Base-by-base conservation (phyloP, 2,113 vertebrate genomes). In the Charadrius vociferus region DNA sequence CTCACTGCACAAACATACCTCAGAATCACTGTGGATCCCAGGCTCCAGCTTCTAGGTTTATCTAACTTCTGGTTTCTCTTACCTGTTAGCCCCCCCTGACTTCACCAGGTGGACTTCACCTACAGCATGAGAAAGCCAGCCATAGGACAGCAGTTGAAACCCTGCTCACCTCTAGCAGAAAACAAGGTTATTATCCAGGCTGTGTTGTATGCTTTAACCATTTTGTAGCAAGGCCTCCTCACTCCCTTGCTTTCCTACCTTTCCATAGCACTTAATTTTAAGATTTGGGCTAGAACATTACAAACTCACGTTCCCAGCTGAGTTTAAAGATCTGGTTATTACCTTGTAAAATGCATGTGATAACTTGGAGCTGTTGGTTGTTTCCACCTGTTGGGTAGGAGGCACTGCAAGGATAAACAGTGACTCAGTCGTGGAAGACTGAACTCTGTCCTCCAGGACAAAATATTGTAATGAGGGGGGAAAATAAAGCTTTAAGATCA, bases 391-490 rank as follows among this genome's bases (percentile, higher is more conserved):
- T 8, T 30, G 47, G 18, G 34, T 67, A 52, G 24, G 36, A 66
- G 27, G 58, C 43, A 37, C 26, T 49, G 63, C 34, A 61, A 71
- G 20, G n/a, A 26, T 68, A 71, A 55, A 45, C 30, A 62, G 4
- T 66, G 12, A 75, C 20, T 83, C 27, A 30, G 43, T 67, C 14
- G 21, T 14, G 5, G 37, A 80, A 72, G 47, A 45, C 8, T 27
- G 32, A 88, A 75, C 19, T 27, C 2, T 53, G 37, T 83, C 32
- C 32, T 82, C 23, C 2, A 27, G 66, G 30, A 20, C 63, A 61
- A 74, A 41, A 8, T 13, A 18, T 0, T 26, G 16, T 47, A 49
- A 37, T 20, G 22, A 14, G 7, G 7, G 18, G 7, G 1, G 3
- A 21, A 27, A 23, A 37, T 13, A 27, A 58, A 71, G 24, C 3